Evolutionary conservation across 2,797 vertebrate genomes (phyloP).

Genomic region (Ptychadena robeensis): DNA sequence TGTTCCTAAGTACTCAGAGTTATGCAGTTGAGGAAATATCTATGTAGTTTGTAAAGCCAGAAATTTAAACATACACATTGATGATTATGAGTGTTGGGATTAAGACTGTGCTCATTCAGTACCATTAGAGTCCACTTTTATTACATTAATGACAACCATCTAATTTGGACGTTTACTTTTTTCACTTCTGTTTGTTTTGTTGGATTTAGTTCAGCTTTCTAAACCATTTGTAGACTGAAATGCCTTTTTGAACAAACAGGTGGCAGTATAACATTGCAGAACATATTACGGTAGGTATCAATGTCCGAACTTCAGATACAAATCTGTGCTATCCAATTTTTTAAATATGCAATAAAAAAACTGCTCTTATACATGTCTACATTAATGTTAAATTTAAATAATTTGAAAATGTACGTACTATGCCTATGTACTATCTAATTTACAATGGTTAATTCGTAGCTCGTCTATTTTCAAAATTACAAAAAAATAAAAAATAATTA

Average conservation of each 20-base stretch:
- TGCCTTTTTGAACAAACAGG: conserved; percentile 67
- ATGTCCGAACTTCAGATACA: background rate
- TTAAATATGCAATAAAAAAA: background rate
- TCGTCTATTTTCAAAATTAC: too few relatives aligned
- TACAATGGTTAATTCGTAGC: too few relatives aligned
- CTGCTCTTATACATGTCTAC: background rate
- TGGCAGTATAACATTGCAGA: conserved; percentile 72
- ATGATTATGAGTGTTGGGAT: background rate
- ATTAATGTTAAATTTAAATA: too few relatives aligned
- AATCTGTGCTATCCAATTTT: background rate
- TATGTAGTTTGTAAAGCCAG: background rate
- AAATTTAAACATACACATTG: conserved; percentile 7
- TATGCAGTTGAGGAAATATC: background rate
- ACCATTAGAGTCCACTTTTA: conserved; percentile 1
- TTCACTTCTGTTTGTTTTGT: conserved; percentile 5
- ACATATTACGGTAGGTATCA: conserved; percentile 34
- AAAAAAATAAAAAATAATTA: too few relatives aligned
- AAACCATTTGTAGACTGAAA: conserved; percentile 22
- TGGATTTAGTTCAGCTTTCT: conserved; percentile 10
- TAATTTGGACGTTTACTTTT: background rate
- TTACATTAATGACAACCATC: conserved; percentile 8
- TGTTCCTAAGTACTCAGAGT: background rate
- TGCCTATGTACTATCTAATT: too few relatives aligned
- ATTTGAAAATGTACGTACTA: too few relatives aligned
- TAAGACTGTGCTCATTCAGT: background rate